Evolutionary conservation across 2,797 vertebrate species (phyloP).

Genomic region (Sebastolobus alascanus): DNA sequence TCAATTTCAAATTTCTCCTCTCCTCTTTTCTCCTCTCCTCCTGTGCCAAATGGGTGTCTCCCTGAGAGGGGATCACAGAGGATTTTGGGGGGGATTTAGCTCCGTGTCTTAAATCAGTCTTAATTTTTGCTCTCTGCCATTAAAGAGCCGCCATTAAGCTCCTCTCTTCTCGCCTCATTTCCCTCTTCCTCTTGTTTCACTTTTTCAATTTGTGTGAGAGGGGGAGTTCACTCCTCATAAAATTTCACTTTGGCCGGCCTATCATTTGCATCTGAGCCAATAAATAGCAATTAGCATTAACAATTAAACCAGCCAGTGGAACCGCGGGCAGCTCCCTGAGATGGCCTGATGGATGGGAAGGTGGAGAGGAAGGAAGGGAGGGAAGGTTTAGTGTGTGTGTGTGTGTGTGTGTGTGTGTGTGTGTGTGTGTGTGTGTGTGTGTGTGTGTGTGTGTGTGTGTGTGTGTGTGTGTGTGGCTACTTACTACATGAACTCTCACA

Average conservation of each 20-base stretch:
- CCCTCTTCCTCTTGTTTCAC: constrained; percentile 99
- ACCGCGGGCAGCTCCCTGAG: constrained; percentile 98
- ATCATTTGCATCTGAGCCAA: constrained; percentile 99
- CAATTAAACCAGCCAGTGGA: constrained; percentile 99
- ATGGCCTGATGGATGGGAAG: constrained; percentile 96
- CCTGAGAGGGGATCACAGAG: constrained; percentile 95
- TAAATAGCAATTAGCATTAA: constrained; percentile 99
- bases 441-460: constrained; percentile 31
- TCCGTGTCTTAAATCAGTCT: constrained; percentile 97
- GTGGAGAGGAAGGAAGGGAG: constrained; percentile 77
- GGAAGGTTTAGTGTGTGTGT: constrained; percentile 58
- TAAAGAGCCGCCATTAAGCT: constrained; percentile 99
- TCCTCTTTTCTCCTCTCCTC: constrained; percentile 39
- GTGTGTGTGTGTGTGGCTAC: constrained; percentile 47
- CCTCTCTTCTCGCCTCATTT: constrained; percentile 99
- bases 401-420: constrained; percentile 41
- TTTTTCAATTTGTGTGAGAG: constrained; percentile 99
- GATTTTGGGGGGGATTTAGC: constrained; percentile 90
- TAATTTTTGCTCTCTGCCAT: constrained; percentile 99
- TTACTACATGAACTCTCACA: constrained; percentile 74
- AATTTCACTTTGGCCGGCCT: constrained; percentile 99
- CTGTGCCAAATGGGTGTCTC: constrained; percentile 83
- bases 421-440: constrained; percentile 38
- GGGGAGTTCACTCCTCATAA: constrained; percentile 99
- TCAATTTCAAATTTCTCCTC: constrained; percentile 39